These are phyloP conservation scores for Clistopyga incitator DNA, from an alignment of 2,888 invertebrate genomes.

Conservation along the genomic window DNA sequence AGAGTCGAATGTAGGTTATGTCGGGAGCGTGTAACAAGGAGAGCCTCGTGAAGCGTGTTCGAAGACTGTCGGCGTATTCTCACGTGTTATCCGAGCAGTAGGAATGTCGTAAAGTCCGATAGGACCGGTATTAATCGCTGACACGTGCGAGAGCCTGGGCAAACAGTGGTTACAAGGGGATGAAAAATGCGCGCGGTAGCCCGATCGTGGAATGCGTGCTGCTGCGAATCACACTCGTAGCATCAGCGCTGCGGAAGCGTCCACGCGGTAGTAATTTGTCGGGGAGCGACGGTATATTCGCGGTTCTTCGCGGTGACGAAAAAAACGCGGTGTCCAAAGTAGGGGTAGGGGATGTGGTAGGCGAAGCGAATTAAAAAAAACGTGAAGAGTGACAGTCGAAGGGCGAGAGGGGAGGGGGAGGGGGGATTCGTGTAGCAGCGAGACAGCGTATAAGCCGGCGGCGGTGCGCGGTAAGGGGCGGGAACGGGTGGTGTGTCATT, in stretches of 20 bases:
- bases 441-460: slow-evolving; percentile 33
- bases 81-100: slow-evolving; percentile 25
- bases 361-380: slow-evolving; percentile 3
- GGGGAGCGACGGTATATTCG: neutral
- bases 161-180: slow-evolving; percentile 14
- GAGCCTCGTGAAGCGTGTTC: slow-evolving; percentile 64
- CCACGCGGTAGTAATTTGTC: neutral
- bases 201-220: slow-evolving; percentile 28
- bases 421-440: neutral
- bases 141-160: slow-evolving; percentile 1
- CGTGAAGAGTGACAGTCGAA: slow-evolving; percentile 50
- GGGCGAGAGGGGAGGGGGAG: slow-evolving; percentile 9
- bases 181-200: slow-evolving; percentile 58
- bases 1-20: slow-evolving; percentile 63
- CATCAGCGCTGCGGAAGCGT: neutral
- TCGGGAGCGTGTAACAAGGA: slow-evolving; percentile 55
- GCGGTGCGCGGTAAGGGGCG: slow-evolving; percentile 57
- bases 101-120: neutral
- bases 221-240: neutral
- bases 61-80: slow-evolving; percentile 35
- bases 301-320: slow-evolving; percentile 2
- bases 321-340: slow-evolving; percentile 30
- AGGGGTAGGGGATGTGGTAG: neutral
- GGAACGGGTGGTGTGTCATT: slow-evolving; percentile 60
- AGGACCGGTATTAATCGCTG: slow-evolving; percentile 11